Evolutionary conservation across 2,888 invertebrate genomes (phyloP).

Genomic region (Lottia gigantea): DNA sequence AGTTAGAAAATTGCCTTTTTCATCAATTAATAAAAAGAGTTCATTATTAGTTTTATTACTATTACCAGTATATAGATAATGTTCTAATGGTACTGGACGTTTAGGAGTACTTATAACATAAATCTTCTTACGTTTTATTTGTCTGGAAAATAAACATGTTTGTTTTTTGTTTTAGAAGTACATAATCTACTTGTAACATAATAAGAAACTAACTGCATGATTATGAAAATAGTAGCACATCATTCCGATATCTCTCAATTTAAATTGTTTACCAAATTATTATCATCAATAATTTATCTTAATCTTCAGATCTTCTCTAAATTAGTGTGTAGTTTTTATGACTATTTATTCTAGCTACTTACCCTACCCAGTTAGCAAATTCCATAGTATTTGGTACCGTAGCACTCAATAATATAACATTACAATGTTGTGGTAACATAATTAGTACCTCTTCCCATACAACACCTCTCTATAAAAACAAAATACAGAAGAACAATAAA

Average conservation of each 20-base stretch:
- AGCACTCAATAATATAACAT: constrained; percentile 95
- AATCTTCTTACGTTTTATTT: constrained; percentile 78
- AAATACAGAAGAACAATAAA: background rate
- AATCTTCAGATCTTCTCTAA: too few relatives aligned
- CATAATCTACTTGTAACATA: too few relatives aligned
- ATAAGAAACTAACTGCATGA: too few relatives aligned
- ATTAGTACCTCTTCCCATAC: constrained; percentile 99
- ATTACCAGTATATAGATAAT: constrained; percentile 84
- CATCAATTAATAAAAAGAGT: constrained; percentile 81
- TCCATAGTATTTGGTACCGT: constrained; percentile 97
- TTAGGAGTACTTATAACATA: constrained; percentile 94
- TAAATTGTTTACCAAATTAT: background rate
- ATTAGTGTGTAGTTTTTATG: too few relatives aligned
- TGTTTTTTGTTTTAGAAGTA: too few relatives aligned
- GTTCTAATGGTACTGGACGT: constrained; percentile 94
- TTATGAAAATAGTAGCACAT: too few relatives aligned
- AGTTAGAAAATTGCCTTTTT: constrained; percentile 79
- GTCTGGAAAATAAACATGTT: constrained; percentile 57
- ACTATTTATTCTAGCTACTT: constrained; percentile 42
- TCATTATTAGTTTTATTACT: constrained; percentile 68
- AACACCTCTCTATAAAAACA: constrained; percentile 85
- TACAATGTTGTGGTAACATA: constrained; percentile 91
- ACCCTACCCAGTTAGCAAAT: constrained; percentile 81
- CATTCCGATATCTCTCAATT: too few relatives aligned
- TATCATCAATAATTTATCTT: background rate